Percentiles rank a stretch among this genome's conserved stretches.
These are phyloP conservation scores for Semicossyphus pulcher DNA, from an alignment of 2,113 vertebrate genomes.

Conservation along the genomic window DNA sequence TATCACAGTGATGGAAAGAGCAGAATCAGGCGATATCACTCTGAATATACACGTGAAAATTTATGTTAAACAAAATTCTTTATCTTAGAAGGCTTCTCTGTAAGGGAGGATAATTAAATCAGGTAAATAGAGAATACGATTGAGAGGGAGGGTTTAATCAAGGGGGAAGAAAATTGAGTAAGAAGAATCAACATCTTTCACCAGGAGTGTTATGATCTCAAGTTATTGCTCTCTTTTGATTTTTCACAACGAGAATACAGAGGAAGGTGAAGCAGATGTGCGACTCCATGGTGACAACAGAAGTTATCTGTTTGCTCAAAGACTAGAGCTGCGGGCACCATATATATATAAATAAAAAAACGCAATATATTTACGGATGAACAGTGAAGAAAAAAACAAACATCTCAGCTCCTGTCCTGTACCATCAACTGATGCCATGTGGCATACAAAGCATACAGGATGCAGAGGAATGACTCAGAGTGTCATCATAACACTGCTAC, in stretches of 20 bases:
- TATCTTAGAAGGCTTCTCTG: slow-evolving; percentile 5
- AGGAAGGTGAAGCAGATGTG: slow-evolving; percentile 44
- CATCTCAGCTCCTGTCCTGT: slow-evolving; percentile 17
- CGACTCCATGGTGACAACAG: slow-evolving; percentile 39
- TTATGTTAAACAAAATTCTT: too few relatives aligned
- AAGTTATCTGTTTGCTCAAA: slow-evolving; percentile 61
- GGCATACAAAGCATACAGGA: slow-evolving; percentile 42
- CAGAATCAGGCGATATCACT: slow-evolving; percentile 19
- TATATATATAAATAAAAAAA: slow-evolving; percentile 50
- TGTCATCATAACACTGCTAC: slow-evolving; percentile 17
- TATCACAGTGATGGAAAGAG: slow-evolving; percentile 8
- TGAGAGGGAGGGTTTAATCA: slow-evolving; percentile 26
- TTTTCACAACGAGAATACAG: not conserved
- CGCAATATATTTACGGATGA: slow-evolving; percentile 39
- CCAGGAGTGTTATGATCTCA: too few relatives aligned
- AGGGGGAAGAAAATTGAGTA: too few relatives aligned
- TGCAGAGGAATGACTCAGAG: slow-evolving; percentile 38
- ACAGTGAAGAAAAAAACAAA: slow-evolving; percentile 32
- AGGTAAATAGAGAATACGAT: slow-evolving; percentile 51
- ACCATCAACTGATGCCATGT: slow-evolving; percentile 27
- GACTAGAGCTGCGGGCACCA: slow-evolving; percentile 48
- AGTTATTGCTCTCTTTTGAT: too few relatives aligned
- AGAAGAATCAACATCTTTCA: slow-evolving; percentile 33
- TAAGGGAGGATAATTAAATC: slow-evolving; percentile 19
- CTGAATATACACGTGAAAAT: too few relatives aligned